A percentile compares a stretch with the other conserved stretches of the same genome.
Conservation (phyloP, 2,797 vertebrate genomes). For the Anomalospiza imberbis region DNA sequence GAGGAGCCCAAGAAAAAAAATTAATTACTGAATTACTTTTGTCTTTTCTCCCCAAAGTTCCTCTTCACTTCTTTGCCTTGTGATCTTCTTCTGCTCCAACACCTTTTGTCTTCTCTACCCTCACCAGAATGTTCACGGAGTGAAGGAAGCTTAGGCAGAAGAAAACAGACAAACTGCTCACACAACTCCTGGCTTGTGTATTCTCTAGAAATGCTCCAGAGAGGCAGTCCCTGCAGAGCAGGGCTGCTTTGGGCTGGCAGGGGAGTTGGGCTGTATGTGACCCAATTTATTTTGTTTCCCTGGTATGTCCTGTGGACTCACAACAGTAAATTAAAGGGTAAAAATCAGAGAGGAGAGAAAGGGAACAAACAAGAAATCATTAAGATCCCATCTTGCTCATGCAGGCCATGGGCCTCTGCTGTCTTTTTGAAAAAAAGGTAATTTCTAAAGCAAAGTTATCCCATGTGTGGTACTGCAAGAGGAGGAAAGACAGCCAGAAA, state of each 20-base stretch:
- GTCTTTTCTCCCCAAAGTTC: background rate
- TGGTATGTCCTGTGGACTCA: background rate
- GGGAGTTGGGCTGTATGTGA: rapidly evolving
- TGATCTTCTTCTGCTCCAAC: background rate
- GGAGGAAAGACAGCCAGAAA: background rate
- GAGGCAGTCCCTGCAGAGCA: background rate
- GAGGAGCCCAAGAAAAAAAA: background rate
- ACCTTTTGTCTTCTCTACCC: background rate
- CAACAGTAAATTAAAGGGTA: background rate
- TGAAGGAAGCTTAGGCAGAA: background rate
- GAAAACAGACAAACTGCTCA: background rate
- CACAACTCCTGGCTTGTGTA: background rate
- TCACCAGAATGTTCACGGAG: background rate
- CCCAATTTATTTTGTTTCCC: background rate
- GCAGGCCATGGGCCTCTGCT: background rate
- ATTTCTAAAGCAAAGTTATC: background rate
- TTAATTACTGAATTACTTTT: background rate
- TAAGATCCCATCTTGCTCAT: background rate
- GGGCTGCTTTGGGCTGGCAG: background rate
- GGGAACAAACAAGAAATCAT: background rate
- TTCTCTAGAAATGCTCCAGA: background rate
- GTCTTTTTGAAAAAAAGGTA: background rate
- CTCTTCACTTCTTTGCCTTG: background rate
- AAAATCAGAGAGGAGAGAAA: background rate
- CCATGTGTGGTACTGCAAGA: background rate